Base-by-base conservation (phyloP, 2,113 vertebrate genomes). In the Petaurus breviceps region DNA sequence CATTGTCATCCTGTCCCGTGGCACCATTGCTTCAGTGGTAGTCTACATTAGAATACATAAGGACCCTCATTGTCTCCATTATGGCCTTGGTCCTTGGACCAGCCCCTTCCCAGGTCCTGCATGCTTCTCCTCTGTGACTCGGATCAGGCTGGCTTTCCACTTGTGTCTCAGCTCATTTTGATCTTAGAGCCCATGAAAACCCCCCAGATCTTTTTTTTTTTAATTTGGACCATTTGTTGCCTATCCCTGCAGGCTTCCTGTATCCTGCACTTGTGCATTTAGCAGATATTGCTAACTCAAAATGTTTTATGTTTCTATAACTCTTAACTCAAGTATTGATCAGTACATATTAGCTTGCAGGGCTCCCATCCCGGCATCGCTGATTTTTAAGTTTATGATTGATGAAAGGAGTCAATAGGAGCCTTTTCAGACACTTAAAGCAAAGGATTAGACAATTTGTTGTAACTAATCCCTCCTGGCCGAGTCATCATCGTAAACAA, bases 301-400 rank as follows among this genome's bases (percentile, higher is more conserved):
- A 84, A 43, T 84, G 68, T 84, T 84, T 84, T 84, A 84, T 84
- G 68, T 84, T 84, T 84, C 68, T 84, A 84, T 84, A 84, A 84
- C 68, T 43, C 68, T 84, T 84, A 84, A 43, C 68, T 84, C 68
- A 84, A 84, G n/a, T 84, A 84, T 84, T 8, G 68, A 84, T 84
- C 68, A 84, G 68, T 84, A 43, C n/a, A 23, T 84, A 84, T 84
- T 84, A 84, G n/a, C 68, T 84, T 84, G 68, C 68, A 84, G 68
- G 68, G 68, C 68, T 84, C 68, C 68, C 16, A 84, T 84, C 68
- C 68, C 23, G 37, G 68, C 68, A 43, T 43, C 43, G 68, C 68
- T 84, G 68, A 43, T 43, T 84, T 84, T 84, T 84, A 84, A 84
- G 68, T 84, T 84, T 84, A 84, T 84, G 68, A 84, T 84, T 84